A percentile compares a stretch with the other conserved stretches of the same genome.
Evolutionary conservation across 2,113 vertebrate genomes (phyloP).

Genomic region (Hoplias malabaricus): DNA sequence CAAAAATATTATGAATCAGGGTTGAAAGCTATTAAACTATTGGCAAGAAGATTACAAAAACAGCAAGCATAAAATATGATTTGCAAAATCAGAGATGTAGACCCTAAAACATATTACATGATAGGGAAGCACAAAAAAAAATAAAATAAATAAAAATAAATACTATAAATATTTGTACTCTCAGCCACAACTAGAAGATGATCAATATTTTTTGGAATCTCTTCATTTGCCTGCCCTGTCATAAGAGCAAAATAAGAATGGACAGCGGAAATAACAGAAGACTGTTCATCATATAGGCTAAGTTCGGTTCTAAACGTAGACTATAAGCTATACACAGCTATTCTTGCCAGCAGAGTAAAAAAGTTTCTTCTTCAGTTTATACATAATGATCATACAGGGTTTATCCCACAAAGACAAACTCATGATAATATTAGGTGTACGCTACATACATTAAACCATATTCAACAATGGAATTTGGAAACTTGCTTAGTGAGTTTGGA

Average conservation of each 20-base stretch:
- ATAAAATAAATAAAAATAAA: no score
- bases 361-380: background rate
- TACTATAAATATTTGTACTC: no score
- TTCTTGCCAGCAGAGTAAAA: constrained; percentile 17
- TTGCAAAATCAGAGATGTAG: constrained; percentile 1
- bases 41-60: constrained; percentile 4
- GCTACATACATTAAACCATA: background rate
- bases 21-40: background rate
- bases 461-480: background rate
- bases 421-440: constrained; percentile 17
- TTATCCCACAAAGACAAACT: no score
- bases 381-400: no score
- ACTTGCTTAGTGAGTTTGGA: background rate
- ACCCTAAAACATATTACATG: no score
- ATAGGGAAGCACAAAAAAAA: no score
- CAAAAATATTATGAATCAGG: constrained; percentile 27
- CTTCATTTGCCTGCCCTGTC: no score
- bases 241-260: background rate
- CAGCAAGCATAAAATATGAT: background rate
- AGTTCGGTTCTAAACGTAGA: background rate
- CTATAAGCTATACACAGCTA: constrained; percentile 27
- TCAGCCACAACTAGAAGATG: no score
- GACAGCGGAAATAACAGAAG: constrained; percentile 5
- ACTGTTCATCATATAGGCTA: constrained; percentile 25
- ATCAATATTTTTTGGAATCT: no score